Conservation (phyloP, 2,113 vertebrate species). For the Perognathus longimembris region DNA sequence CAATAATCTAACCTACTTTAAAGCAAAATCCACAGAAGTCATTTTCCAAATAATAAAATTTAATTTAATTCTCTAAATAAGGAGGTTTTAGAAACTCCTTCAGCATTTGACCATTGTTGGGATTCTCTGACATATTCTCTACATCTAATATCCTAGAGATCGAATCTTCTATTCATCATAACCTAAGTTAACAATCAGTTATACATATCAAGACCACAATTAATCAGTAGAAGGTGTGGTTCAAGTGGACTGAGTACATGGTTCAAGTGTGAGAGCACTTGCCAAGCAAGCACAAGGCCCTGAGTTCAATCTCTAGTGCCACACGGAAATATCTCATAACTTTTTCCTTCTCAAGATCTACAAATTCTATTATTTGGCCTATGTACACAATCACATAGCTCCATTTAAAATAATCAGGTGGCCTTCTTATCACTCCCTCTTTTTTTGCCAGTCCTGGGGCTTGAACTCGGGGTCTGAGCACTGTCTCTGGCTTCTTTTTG, state of each 20-base stretch:
- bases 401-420: neutral
- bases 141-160: neutral
- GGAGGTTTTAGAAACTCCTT: neutral
- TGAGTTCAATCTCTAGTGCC: too few species aligned
- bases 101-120: neutral
- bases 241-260: too few species aligned
- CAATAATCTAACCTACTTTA: neutral
- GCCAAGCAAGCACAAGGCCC: too few species aligned
- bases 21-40: neutral
- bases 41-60: slow-evolving; percentile 5
- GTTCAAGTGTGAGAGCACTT: too few species aligned
- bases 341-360: neutral
- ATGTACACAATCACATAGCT: neutral
- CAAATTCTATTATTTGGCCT: neutral
- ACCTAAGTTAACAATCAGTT: neutral
- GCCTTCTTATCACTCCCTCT: neutral
- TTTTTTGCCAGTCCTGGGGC: too few species aligned
- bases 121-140: neutral
- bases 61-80: neutral
- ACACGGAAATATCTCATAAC: neutral
- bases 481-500: too few species aligned
- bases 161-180: neutral
- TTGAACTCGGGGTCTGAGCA: too few species aligned
- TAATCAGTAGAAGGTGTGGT: too few species aligned
- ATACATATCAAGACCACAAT: neutral